A percentile compares a stretch with the other conserved stretches of the same genome.
These are phyloP conservation scores for Odontomachus brunneus DNA, from an alignment of 1,140 invertebrate species.

Conservation along the genomic window DNA sequence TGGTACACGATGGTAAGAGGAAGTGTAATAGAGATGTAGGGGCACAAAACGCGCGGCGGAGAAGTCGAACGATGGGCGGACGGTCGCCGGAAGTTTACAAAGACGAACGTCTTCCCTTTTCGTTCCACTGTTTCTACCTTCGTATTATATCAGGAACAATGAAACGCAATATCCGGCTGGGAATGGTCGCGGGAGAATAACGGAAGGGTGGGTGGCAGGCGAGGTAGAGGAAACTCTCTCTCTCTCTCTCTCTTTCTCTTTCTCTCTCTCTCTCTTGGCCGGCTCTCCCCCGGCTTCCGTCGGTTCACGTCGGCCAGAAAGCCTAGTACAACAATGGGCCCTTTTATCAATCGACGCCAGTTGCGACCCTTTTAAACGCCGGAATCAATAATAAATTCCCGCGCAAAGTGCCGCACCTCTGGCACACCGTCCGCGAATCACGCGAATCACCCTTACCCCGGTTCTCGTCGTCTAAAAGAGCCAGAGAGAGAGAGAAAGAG, in stretches of 20 bases:
- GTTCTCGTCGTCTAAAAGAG: constrained; percentile 49
- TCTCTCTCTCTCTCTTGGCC: no score
- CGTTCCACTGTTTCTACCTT: constrained; percentile 59
- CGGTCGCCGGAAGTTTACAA: constrained; percentile 42
- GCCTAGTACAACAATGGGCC: constrained; percentile 43
- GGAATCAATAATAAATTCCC: constrained; percentile 74
- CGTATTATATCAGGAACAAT: constrained; percentile 71
- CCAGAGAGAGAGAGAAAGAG: not conserved
- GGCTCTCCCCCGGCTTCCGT: constrained; percentile 9
- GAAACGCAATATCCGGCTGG: constrained; percentile 65
- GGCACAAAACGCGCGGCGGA: not conserved
- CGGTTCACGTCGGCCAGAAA: constrained; percentile 46
- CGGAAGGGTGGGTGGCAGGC: not conserved
- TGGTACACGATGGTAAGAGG: constrained; percentile 26
- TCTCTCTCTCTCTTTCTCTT: no score
- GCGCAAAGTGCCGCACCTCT: not conserved
- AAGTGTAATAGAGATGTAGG: constrained; percentile 50
- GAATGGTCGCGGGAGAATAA: constrained; percentile 38
- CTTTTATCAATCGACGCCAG: constrained; percentile 75
- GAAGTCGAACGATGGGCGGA: not conserved
- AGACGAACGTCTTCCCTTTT: constrained; percentile 46
- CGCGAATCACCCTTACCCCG: no score
- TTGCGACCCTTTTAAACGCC: constrained; percentile 43
- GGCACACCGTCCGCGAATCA: no score
- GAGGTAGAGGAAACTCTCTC: not conserved